phyloP scores from a whole-genome alignment of 1,140 invertebrate species.

The Cotesia glomerata region DNA sequence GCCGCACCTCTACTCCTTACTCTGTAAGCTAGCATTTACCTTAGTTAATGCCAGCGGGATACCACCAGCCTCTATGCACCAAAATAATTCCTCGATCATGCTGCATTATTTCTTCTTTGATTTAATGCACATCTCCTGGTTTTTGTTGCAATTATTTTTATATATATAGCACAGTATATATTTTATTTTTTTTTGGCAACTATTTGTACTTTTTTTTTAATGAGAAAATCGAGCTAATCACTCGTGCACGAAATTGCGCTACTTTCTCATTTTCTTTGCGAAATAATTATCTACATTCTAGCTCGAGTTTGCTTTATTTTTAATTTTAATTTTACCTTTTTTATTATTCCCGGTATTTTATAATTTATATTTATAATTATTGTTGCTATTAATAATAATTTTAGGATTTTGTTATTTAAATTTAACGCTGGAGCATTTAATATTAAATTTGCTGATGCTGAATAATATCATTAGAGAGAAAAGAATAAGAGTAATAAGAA shows the following conservation, averaged over 20 bases:
- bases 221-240: conserved; percentile 9
- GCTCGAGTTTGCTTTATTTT: not conserved
- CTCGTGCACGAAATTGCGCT: conserved; percentile 1
- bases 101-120: not conserved
- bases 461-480: too few species aligned
- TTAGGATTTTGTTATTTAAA: not conserved
- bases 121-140: too few species aligned
- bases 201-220: not conserved
- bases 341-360: not conserved
- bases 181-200: not conserved
- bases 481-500: too few species aligned
- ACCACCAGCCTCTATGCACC: too few species aligned
- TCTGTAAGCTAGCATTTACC: too few species aligned
- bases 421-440: too few species aligned
- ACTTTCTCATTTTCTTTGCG: conserved; percentile 7
- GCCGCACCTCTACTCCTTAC: too few species aligned
- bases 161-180: not conserved
- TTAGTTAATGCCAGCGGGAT: too few species aligned
- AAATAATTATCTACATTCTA: conserved; percentile 8
- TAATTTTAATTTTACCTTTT: not conserved
- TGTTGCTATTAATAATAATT: not conserved
- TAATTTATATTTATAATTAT: not conserved
- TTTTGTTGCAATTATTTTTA: not conserved
- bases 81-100: too few species aligned
- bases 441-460: too few species aligned